phyloP scores from a whole-genome alignment of 2,888 invertebrate species.

The Galerucella nymphaeae region DNA sequence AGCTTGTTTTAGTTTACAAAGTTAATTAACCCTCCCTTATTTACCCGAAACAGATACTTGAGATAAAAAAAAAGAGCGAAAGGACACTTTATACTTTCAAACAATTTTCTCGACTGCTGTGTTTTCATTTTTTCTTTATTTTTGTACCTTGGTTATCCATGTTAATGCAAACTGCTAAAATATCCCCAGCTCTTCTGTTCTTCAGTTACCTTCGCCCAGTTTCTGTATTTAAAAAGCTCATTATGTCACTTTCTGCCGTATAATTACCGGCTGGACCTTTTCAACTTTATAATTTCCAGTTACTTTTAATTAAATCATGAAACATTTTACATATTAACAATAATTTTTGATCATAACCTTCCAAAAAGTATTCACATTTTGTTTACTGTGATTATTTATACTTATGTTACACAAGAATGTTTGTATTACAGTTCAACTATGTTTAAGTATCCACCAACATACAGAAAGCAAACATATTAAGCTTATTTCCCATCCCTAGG shows the following conservation, averaged over 20 bases:
- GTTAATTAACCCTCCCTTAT: conserved; percentile 9
- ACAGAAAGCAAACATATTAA: too few species aligned
- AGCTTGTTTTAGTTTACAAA: background rate
- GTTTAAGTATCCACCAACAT: too few species aligned
- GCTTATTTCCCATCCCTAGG: too few species aligned
- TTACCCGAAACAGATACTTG: background rate
- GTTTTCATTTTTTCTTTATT: background rate
- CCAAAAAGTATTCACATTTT: too few species aligned
- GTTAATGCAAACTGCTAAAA: background rate
- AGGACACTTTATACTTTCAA: conserved; percentile 1
- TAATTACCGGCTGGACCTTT: background rate
- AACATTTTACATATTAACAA: too few species aligned
- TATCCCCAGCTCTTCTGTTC: background rate
- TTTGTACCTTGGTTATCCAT: background rate
- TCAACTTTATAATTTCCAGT: background rate
- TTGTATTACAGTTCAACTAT: too few species aligned
- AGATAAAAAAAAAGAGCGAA: background rate
- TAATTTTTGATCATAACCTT: too few species aligned
- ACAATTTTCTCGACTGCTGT: background rate
- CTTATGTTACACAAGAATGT: too few species aligned
- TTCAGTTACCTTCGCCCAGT: background rate
- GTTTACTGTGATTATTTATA: too few species aligned
- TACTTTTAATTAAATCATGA: too few species aligned
- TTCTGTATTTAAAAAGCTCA: background rate
- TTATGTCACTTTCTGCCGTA: background rate